Conservation (phyloP, 2,888 invertebrate genomes). For the Ditylenchus weischeri region DNA sequence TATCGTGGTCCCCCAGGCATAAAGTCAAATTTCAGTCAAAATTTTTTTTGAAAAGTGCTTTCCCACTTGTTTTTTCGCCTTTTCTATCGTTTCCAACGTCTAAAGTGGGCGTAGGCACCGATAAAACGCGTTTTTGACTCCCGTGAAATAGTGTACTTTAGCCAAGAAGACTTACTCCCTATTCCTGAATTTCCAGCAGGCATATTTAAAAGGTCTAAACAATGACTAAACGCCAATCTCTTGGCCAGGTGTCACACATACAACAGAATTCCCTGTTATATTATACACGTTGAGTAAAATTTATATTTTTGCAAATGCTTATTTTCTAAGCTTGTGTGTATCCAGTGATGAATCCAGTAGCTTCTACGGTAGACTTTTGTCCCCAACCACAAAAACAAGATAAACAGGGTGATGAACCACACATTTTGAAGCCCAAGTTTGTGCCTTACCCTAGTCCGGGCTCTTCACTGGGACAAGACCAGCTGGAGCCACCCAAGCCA, state of each 20-base stretch:
- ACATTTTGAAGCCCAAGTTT: conserved; percentile 4
- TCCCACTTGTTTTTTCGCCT: no score
- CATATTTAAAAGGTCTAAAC: no score
- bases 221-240: neutral
- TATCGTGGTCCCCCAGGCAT: no score
- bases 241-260: neutral
- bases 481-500: conserved; percentile 3
- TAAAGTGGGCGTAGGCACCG: no score
- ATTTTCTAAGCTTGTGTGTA: neutral
- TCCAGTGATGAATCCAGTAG: conserved; percentile 1
- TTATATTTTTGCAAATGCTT: neutral
- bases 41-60: no score
- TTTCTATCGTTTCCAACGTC: no score
- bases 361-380: conserved; percentile 20
- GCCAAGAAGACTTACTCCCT: no score
- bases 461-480: neutral
- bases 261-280: neutral
- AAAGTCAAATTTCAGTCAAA: no score
- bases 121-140: no score
- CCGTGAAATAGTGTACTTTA: no score
- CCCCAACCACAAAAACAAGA: conserved; percentile 19
- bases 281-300: conserved; percentile 3
- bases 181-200: no score
- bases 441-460: conserved; percentile 11
- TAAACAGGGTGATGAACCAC: neutral